Percentiles rank a stretch among this genome's conserved stretches.
Conservation (phyloP, 2,797 vertebrate species). For the Mastacembelus armatus region DNA sequence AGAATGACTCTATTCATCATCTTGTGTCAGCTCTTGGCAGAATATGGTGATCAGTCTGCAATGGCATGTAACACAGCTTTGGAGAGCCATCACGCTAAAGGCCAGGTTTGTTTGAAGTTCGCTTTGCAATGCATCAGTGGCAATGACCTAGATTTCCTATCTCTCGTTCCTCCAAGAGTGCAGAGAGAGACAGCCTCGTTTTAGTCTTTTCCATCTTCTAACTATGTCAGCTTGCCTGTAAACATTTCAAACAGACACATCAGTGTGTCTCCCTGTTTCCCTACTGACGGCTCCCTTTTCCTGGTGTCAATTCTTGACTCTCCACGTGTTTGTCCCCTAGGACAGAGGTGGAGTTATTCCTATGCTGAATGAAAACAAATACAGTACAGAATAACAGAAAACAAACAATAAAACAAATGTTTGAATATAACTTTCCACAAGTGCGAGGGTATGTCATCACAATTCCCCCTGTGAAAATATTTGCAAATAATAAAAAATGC, state of each 20-base stretch:
- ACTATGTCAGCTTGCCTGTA: slow-evolving; percentile 81
- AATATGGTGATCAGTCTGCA: slow-evolving; percentile 70
- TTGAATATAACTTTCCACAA: not conserved
- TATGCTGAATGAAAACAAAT: not conserved
- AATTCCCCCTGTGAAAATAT: not conserved
- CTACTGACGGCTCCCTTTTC: slow-evolving; percentile 59
- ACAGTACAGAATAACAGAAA: not conserved
- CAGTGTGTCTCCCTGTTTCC: slow-evolving; percentile 55
- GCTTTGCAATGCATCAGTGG: slow-evolving; percentile 80
- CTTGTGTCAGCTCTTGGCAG: slow-evolving; percentile 58
- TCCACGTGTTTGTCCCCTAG: slow-evolving; percentile 34
- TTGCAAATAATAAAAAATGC: not conserved
- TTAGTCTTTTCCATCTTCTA: slow-evolving; percentile 74
- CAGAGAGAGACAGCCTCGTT: slow-evolving; percentile 71
- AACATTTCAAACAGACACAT: slow-evolving; percentile 80
- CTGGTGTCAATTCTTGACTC: slow-evolving; percentile 56
- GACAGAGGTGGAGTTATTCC: slow-evolving; percentile 36
- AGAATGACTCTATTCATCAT: slow-evolving; percentile 46
- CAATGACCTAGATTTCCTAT: slow-evolving; percentile 82
- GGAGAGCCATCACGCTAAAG: slow-evolving; percentile 74
- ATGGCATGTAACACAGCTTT: slow-evolving; percentile 74
- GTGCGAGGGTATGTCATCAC: not conserved
- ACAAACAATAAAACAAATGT: not conserved
- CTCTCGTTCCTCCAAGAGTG: slow-evolving; percentile 71
- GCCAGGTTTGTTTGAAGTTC: slow-evolving; percentile 83